A percentile compares a stretch with the other conserved stretches of the same genome.
Evolutionary conservation across 2,797 vertebrate species (phyloP).

Genomic region (Acrossocheilus fasciatus): DNA sequence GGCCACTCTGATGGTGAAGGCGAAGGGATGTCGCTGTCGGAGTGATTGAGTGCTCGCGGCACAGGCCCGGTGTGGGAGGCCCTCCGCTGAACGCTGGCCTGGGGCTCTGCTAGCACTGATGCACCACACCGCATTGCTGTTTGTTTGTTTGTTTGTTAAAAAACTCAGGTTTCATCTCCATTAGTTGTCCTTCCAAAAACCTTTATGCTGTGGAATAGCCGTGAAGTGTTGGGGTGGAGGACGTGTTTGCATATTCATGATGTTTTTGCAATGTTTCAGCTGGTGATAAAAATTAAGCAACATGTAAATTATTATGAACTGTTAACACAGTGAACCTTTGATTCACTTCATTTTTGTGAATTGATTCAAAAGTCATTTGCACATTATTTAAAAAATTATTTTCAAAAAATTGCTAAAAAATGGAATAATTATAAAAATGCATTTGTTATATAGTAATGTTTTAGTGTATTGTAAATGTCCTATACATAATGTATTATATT

Average conservation of each 20-base stretch:
- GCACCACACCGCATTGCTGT: background rate
- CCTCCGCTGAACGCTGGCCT: conserved; percentile 69
- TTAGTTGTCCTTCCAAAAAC: conserved; percentile 35
- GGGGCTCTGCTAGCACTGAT: conserved; percentile 53
- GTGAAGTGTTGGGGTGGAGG: background rate
- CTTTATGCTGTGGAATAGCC: conserved; percentile 15
- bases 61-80: conserved; percentile 74
- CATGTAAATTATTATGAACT: background rate
- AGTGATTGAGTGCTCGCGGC: conserved; percentile 81
- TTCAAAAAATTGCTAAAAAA: background rate
- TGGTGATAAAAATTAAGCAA: background rate
- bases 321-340: too few species aligned
- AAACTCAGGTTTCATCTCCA: conserved; percentile 7
- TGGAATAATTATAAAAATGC: background rate
- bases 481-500: too few species aligned
- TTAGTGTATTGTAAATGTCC: too few species aligned
- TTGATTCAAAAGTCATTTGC: background rate
- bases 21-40: conserved; percentile 83
- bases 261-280: background rate
- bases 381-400: background rate
- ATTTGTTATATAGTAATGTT: too few species aligned
- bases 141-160: conserved; percentile 10
- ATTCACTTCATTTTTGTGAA: background rate
- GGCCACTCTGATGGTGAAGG: conserved; percentile 81
- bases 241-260: background rate